Evolutionary conservation across 2,797 vertebrate species (phyloP), one percentile per base, ranked within the genome.

Genomic region (Pantherophis alleghaniensis): DNA sequence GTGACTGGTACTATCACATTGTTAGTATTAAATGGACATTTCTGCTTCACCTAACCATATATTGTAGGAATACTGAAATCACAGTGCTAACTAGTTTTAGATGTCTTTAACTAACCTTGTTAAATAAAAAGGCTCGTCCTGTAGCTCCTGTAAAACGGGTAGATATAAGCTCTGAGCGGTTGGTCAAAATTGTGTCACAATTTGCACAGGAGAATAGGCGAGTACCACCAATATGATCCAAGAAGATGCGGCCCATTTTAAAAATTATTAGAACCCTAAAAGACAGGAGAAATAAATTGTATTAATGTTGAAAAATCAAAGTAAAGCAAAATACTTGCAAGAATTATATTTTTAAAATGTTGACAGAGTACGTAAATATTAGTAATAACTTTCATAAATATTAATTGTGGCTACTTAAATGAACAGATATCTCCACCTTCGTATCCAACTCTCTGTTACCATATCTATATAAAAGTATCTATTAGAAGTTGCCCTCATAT

Each of bases 131-230:
- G 4, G 99, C 99, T 96, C 99, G 97, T 95, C 99, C 99, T 0
- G 99, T 99, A 95, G 99, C 99, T 20, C 99, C 99, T 4, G 99
- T 99, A 96, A 99, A 99, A 63, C 99, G 98, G 6, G 99, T 99
- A 20, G 99, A 99, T 97, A 99, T 99, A 79, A 99, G 98, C 96
- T 99, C 99, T 0, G 99, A 99, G 32, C 99, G 98, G 94, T 99
- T 99, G 91, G 99, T 99, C 97, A 99, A 97, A 97, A 99, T 99
- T 0, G 99, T 99, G 97, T 99, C 99, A 0, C 99, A 99, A 98
- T 99, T 99, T 93, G 99, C 99, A 47, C 99, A 99, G 94, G 99
- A 99, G 97, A 99, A 99, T 94, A 99, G 98, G 87, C 99, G 99
- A 47, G 99, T 99, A 92, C 99, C 99, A 2, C 99, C 99, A 6